Percentiles rank a stretch among this genome's conserved stretches.
Conservation (phyloP, 2,113 vertebrate genomes). For the Promerops cafer region DNA sequence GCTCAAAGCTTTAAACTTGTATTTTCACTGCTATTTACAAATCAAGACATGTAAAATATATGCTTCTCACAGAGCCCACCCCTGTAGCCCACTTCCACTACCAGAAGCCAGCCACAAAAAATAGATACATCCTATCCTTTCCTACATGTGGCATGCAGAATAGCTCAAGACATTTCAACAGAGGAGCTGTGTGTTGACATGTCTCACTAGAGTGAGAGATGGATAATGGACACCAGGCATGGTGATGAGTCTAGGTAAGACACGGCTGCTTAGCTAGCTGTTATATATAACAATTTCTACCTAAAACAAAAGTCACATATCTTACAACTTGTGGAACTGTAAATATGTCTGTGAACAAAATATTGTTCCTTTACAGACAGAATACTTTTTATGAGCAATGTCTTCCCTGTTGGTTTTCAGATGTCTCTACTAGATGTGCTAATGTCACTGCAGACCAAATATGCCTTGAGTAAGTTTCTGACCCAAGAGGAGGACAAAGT, state of each 20-base stretch:
- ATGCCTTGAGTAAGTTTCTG: not conserved
- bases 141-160: not conserved
- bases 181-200: not conserved
- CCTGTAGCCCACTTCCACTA: not conserved
- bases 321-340: not conserved
- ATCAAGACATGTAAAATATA: not conserved
- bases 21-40: not conserved
- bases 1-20: not conserved
- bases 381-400: not conserved
- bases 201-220: not conserved
- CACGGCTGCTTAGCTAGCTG: not conserved
- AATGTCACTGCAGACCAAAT: not conserved
- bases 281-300: not conserved
- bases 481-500: not conserved
- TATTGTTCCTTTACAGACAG: not conserved
- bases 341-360: not conserved
- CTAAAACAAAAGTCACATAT: not conserved
- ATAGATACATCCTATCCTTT: not conserved
- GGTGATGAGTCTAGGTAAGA: not conserved
- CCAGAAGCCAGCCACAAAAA: not conserved
- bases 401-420: not conserved
- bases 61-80: not conserved
- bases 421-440: not conserved
- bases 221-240: not conserved
- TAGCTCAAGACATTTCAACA: not conserved